A percentile compares a stretch with the other conserved stretches of the same genome.
phyloP scores from a whole-genome alignment of 2,113 vertebrate genomes.

The Lampris incognitus region DNA sequence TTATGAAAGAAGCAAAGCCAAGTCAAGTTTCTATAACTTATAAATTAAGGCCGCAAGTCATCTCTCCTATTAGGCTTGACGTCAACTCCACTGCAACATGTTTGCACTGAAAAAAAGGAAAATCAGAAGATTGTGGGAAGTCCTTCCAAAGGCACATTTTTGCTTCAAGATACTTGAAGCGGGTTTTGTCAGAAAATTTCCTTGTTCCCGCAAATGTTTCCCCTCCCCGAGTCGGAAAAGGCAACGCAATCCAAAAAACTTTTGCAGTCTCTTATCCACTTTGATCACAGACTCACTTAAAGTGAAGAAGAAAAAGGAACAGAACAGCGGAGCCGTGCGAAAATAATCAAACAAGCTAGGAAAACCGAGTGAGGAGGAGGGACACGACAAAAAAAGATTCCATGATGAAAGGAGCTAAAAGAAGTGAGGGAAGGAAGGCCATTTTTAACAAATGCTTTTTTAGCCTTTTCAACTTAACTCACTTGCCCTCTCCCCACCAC shows the following conservation, averaged over 20 bases:
- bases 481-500: conserved; percentile 42
- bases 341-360: conserved; percentile 33
- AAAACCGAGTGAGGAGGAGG: background rate
- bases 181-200: too few species aligned
- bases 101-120: too few species aligned
- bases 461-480: conserved; percentile 48
- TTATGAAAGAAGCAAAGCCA: too few species aligned
- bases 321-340: conserved; percentile 2
- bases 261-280: conserved; percentile 32
- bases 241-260: conserved; percentile 27
- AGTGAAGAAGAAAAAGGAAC: conserved; percentile 30
- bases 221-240: conserved; percentile 1
- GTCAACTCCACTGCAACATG: too few species aligned
- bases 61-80: too few species aligned
- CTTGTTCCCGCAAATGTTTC: background rate
- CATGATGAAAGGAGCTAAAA: background rate
- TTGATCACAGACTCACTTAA: conserved; percentile 53
- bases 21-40: too few species aligned
- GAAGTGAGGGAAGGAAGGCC: background rate
- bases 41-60: too few species aligned
- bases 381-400: background rate
- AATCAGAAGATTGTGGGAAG: too few species aligned
- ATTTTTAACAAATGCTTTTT: conserved; percentile 43
- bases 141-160: too few species aligned
- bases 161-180: too few species aligned